These are phyloP conservation scores for Brassicogethes aeneus DNA, from an alignment of 2,888 invertebrate genomes.

Conservation along the genomic window DNA sequence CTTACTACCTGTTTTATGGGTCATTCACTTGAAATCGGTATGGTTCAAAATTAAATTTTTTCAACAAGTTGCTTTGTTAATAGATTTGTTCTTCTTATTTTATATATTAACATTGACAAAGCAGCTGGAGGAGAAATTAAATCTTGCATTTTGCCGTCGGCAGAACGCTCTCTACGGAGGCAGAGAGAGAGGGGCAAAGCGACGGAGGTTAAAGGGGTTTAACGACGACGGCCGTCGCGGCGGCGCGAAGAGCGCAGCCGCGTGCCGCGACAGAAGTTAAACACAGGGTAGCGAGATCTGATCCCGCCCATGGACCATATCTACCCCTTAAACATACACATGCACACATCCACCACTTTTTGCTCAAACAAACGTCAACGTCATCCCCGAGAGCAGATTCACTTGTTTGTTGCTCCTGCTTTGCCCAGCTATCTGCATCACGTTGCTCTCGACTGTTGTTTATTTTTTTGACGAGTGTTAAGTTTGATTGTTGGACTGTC, in stretches of 20 bases:
- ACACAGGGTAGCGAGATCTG: conserved; percentile 40
- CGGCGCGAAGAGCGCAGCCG: conserved; percentile 31
- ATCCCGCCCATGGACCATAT: conserved; percentile 37
- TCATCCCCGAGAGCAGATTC: conserved; percentile 7
- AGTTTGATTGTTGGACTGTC: conserved; percentile 3
- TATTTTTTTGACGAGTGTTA: conserved; percentile 1
- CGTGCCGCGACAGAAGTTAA: conserved; percentile 39
- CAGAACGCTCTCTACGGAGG: too few species aligned
- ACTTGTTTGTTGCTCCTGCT: too few species aligned
- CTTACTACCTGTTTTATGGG: too few species aligned
- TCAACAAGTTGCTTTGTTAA: too few species aligned
- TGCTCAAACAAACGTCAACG: conserved; percentile 25
- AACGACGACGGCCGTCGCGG: conserved; percentile 16
- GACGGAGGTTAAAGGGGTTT: conserved; percentile 19
- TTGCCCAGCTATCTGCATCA: too few species aligned
- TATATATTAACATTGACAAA: too few species aligned
- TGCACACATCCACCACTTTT: conserved; percentile 16
- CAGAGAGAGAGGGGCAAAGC: too few species aligned
- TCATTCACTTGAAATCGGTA: too few species aligned
- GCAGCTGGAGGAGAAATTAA: too few species aligned
- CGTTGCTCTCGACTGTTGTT: not conserved
- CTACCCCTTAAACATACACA: conserved; percentile 15
- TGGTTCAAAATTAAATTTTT: too few species aligned
- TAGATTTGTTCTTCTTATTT: too few species aligned
- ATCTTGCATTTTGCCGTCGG: too few species aligned